Evolutionary conservation across 2,113 vertebrate genomes (phyloP), one percentile per base, ranked within the genome.

Genomic region (Malurus melanocephalus): DNA sequence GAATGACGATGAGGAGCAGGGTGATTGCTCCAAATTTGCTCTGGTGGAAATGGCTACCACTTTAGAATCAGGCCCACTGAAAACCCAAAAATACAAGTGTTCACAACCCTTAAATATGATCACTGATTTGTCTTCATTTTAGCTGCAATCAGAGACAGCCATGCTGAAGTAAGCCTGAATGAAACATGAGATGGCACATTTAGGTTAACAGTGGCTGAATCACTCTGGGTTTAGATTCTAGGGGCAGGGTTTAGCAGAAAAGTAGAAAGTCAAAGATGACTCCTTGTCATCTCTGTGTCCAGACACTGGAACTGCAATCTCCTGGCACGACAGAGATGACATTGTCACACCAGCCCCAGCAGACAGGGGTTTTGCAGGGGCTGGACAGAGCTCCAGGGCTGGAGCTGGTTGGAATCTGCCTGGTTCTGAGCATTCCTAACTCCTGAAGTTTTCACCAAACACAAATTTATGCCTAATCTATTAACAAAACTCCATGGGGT

Each of bases 111-210:
- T 88, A 86, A 35, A 81, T 52, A 92, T 93, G 95, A 94, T 93
- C 91, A 94, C 69, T 91, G 90, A 94, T 96, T 94, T 91, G 66
- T 75, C 94, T 91, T 88, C 85, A n/a, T 92, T 94, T 89, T 88
- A 73, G 80, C 66, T 72, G 90, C 88, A 95, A 93, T 95, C 94
- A 95, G 85, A 78, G 85, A 81, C 55, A 84, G 27, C 77, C 4
- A 1, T 0, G 7, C 66, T 78, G 83, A 76, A 86, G 62, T 57
- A 81, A 93, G 85, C 62, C 90, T 95, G 93, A 96, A 94, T 93
- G 93, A 92, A 94, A 91, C 66, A 88, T 81, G 85, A 93, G 93
- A 38, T 78, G 75, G 76, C 43, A 80, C 35, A 91, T 88, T 94
- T 78, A 89, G 85, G 85, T 85, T 92, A 94, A 86, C 86, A 93